phyloP scores from a whole-genome alignment of 1,140 invertebrate genomes.

The Armadillidium nasatum region DNA sequence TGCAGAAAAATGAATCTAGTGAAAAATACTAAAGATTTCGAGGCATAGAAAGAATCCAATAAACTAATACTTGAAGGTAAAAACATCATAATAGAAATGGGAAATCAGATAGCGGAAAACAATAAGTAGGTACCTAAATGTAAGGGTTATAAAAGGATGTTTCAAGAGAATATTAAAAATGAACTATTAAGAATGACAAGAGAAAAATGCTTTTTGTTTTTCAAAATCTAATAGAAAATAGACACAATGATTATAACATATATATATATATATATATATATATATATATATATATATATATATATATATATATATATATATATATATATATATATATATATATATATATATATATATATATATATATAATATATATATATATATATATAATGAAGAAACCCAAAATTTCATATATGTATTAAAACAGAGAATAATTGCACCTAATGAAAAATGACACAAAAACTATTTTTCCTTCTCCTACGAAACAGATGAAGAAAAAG shows the following conservation, averaged over 20 bases:
- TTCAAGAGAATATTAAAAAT: too few relatives aligned
- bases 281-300: neutral
- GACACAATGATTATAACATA: neutral
- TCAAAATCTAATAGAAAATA: neutral
- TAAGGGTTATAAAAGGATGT: too few relatives aligned
- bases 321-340: conserved; percentile 1
- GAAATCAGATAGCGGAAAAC: too few relatives aligned
- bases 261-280: conserved; percentile 8
- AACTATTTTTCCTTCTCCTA: neutral
- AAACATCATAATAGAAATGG: too few relatives aligned
- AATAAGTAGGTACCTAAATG: too few relatives aligned
- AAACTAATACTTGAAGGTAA: too few relatives aligned
- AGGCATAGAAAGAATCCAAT: too few relatives aligned
- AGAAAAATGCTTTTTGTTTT: too few relatives aligned
- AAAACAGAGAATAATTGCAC: too few relatives aligned
- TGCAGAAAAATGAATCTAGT: too few relatives aligned
- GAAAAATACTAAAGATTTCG: too few relatives aligned
- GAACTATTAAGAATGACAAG: too few relatives aligned
- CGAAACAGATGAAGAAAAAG: neutral
- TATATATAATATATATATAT: neutral
- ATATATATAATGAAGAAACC: neutral
- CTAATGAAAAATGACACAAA: conserved; percentile 5
- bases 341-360: conserved; percentile 4
- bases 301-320: neutral
- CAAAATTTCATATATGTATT: neutral